These are phyloP conservation scores for Novumbra hubbsi DNA, from an alignment of 2,797 vertebrate genomes.

Conservation along the genomic window DNA sequence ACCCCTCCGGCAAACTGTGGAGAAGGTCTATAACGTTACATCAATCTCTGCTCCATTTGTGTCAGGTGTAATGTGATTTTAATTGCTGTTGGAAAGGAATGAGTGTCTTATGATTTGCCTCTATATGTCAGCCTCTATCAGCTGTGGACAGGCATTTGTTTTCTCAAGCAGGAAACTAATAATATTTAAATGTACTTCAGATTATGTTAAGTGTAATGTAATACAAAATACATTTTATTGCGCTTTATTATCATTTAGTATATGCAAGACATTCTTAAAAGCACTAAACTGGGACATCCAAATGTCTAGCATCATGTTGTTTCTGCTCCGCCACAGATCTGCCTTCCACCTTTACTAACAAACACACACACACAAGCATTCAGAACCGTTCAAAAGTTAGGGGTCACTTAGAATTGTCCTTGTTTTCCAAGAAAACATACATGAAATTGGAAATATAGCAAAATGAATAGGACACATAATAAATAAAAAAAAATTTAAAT, in stretches of 20 bases:
- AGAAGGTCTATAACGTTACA: constrained; percentile 46
- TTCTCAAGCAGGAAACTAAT: neutral
- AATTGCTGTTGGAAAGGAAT: constrained; percentile 63
- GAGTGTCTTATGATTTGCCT: constrained; percentile 41
- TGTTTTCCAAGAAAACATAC: too few species aligned
- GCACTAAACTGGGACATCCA: neutral
- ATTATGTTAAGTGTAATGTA: too few species aligned
- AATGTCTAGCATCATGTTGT: neutral
- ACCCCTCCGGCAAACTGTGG: constrained; percentile 19
- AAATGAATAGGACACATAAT: too few species aligned
- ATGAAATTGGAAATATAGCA: too few species aligned
- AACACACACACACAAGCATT: neutral
- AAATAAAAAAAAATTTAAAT: too few species aligned
- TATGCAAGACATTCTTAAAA: too few species aligned
- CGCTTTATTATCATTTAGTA: too few species aligned
- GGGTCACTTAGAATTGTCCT: too few species aligned
- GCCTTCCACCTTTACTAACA: constrained; percentile 8
- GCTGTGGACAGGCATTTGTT: constrained; percentile 46
- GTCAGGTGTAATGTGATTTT: constrained; percentile 65
- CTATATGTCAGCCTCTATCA: constrained; percentile 64
- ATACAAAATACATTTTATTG: too few species aligned
- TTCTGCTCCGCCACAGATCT: constrained; percentile 18
- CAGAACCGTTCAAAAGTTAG: too few species aligned
- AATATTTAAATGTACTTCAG: too few species aligned
- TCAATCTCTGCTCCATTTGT: constrained; percentile 61